Percentiles rank a stretch among this genome's conserved stretches.
These are phyloP conservation scores for Eilema caniola DNA, from an alignment of 2,888 invertebrate genomes.

Conservation along the genomic window DNA sequence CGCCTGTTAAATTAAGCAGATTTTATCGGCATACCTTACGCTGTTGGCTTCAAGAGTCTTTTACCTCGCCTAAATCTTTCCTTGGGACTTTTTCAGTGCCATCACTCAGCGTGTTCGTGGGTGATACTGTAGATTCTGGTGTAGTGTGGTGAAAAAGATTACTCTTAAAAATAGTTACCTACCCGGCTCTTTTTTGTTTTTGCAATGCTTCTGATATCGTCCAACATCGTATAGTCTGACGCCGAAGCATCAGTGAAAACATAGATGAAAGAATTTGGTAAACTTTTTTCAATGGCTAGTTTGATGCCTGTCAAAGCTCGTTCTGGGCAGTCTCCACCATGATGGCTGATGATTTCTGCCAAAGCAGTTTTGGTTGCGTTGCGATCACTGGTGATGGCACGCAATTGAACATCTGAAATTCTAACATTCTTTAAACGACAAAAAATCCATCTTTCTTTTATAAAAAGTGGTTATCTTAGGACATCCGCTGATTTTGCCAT, in stretches of 20 bases:
- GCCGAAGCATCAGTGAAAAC: conserved; percentile 75
- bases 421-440: not conserved
- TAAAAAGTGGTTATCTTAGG: not conserved
- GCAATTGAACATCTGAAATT: conserved; percentile 50
- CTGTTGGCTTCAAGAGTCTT: too few relatives aligned
- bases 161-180: conserved; percentile 25
- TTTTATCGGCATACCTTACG: too few relatives aligned
- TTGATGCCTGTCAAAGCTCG: conserved; percentile 67
- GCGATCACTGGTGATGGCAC: conserved; percentile 54
- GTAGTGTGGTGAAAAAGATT: not conserved
- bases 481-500: not conserved
- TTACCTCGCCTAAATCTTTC: too few relatives aligned
- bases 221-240: conserved; percentile 53
- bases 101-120: not conserved
- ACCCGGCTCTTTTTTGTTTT: conserved; percentile 65
- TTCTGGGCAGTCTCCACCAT: conserved; percentile 67
- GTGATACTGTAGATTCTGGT: not conserved
- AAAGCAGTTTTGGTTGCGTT: conserved; percentile 56
- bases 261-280: conserved; percentile 65
- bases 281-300: conserved; percentile 57
- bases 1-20: too few relatives aligned
- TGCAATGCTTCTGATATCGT: conserved; percentile 60
- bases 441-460: not conserved
- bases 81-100: too few relatives aligned
- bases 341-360: conserved; percentile 35